These are phyloP conservation scores for Pipistrellus pipistrellus DNA, from an alignment of 2,797 vertebrate genomes.

Conservation along the genomic window DNA sequence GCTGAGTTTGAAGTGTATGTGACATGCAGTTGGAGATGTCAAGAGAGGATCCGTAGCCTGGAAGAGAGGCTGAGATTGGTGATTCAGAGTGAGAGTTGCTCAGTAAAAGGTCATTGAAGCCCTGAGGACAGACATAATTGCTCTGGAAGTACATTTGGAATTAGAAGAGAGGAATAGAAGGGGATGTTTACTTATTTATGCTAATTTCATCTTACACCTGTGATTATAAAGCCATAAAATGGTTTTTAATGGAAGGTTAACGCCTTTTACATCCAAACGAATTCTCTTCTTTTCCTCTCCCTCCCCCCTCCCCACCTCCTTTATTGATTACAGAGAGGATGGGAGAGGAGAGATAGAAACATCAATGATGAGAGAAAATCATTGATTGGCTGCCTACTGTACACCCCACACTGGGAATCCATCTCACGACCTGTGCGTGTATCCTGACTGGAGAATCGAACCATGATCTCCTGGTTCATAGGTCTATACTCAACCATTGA, in stretches of 20 bases:
- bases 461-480: too few relatives aligned
- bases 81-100: neutral
- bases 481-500: too few relatives aligned
- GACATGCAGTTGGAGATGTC: neutral
- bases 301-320: too few relatives aligned
- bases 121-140: neutral
- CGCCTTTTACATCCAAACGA: conserved; percentile 8
- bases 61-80: neutral
- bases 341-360: too few relatives aligned
- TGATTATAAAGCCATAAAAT: conserved; percentile 44
- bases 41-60: neutral
- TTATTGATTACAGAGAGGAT: too few relatives aligned
- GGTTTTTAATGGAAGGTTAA: conserved; percentile 34
- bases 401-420: too few relatives aligned
- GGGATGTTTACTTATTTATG: conserved; percentile 13
- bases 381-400: too few relatives aligned
- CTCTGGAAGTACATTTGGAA: neutral
- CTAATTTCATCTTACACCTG: neutral
- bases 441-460: too few relatives aligned
- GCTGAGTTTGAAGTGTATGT: neutral
- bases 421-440: too few relatives aligned
- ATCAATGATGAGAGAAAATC: too few relatives aligned
- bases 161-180: neutral
- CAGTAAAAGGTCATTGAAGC: neutral
- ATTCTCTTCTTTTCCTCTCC: neutral